These are phyloP conservation scores for Chionis minor DNA, from an alignment of 2,113 vertebrate species.

Conservation along the genomic window DNA sequence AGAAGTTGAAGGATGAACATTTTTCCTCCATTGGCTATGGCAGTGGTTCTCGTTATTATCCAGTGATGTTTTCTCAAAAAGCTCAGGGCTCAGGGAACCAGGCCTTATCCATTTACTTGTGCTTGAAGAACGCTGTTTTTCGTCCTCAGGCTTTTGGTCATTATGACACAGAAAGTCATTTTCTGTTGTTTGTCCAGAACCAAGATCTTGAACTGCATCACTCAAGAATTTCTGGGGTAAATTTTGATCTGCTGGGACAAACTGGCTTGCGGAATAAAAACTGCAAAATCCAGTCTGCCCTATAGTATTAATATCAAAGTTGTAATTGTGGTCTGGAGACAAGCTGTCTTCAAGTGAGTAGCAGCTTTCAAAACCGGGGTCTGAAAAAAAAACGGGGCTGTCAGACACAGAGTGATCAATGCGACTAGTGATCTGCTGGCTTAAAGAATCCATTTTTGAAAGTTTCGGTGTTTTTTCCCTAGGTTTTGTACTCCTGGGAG, in stretches of 20 bases:
- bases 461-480: slow-evolving; percentile 81
- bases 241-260: slow-evolving; percentile 93
- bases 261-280: slow-evolving; percentile 91
- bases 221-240: slow-evolving; percentile 94
- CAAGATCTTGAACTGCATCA: slow-evolving; percentile 88
- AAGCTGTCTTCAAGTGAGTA: slow-evolving; percentile 94
- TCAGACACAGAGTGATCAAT: slow-evolving; percentile 76
- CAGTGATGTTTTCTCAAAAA: slow-evolving; percentile 81
- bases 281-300: slow-evolving; percentile 92
- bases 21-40: slow-evolving; percentile 74
- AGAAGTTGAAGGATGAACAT: slow-evolving; percentile 69
- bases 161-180: slow-evolving; percentile 72
- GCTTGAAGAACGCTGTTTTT: slow-evolving; percentile 73
- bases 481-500: slow-evolving; percentile 75
- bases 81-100: slow-evolving; percentile 81
- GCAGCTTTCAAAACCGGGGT: slow-evolving; percentile 90
- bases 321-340: slow-evolving; percentile 94
- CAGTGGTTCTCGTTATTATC: slow-evolving; percentile 74
- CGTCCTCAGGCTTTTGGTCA: slow-evolving; percentile 74
- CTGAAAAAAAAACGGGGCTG: slow-evolving; percentile 84
- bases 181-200: slow-evolving; percentile 76
- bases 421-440: slow-evolving; percentile 70
- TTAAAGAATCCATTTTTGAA: slow-evolving; percentile 75
- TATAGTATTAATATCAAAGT: slow-evolving; percentile 94
- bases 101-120: slow-evolving; percentile 72